A percentile compares a stretch with the other conserved stretches of the same genome.
These are phyloP conservation scores for Anhinga rufa DNA, from an alignment of 2,113 vertebrate species.

Conservation along the genomic window DNA sequence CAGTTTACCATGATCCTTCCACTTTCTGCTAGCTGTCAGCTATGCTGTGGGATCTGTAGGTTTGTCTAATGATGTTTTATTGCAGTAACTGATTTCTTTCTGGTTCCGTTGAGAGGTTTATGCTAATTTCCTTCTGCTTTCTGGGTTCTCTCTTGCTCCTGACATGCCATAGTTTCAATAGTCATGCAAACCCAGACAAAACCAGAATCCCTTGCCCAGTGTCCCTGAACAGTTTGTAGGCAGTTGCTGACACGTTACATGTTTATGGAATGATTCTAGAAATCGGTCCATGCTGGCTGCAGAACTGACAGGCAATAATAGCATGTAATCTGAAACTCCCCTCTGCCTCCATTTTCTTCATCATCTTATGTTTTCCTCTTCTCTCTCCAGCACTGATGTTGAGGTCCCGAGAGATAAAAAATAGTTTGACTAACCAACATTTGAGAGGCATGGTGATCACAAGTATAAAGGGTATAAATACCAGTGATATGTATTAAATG, in stretches of 20 bases:
- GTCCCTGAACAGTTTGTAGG: background rate
- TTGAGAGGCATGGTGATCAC: background rate
- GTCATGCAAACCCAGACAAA: background rate
- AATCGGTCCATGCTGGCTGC: background rate
- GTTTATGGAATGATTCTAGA: background rate
- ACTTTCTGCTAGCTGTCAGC: background rate
- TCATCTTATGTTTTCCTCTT: background rate
- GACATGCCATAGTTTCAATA: background rate
- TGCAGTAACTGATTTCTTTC: background rate
- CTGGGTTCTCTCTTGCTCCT: background rate
- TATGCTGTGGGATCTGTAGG: background rate
- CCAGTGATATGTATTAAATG: background rate
- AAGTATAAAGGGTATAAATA: background rate
- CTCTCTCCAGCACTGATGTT: background rate
- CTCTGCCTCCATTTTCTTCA: background rate
- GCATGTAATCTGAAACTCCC: background rate
- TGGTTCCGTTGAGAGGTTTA: background rate
- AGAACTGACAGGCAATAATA: background rate
- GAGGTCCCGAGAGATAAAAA: background rate
- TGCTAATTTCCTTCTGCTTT: background rate
- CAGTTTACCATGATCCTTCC: background rate
- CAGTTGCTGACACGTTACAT: background rate
- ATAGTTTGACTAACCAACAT: background rate
- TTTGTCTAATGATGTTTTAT: slow-evolving; percentile 8
- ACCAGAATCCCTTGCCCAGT: background rate